Conservation (phyloP, 1,140 invertebrate genomes). For the Venustaconcha ellipsiformis region DNA sequence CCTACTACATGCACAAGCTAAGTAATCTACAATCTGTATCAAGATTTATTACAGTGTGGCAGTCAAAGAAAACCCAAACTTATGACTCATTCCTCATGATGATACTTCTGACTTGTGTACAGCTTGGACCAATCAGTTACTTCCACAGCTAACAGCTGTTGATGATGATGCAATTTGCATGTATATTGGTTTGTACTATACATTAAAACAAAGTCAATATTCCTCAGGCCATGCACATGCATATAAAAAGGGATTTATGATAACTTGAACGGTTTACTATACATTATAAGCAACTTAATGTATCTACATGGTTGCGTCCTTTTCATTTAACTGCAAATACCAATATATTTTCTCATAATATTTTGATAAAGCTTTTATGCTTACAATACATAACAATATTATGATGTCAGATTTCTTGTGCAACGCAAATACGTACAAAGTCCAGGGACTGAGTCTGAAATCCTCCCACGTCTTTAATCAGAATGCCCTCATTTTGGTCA, state of each 20-base stretch:
- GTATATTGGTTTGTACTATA: not conserved
- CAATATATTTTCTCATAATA: not conserved
- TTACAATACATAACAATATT: not conserved
- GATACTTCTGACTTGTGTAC: no score
- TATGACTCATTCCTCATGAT: no score
- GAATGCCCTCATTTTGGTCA: constrained; percentile 49
- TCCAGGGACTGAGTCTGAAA: constrained; percentile 33
- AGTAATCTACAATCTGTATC: no score
- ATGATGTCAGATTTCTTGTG: not conserved
- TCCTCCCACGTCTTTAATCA: constrained; percentile 34
- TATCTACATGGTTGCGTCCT: not conserved
- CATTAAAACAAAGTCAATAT: not conserved
- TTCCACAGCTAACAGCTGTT: no score
- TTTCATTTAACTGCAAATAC: not conserved
- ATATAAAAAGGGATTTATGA: not conserved
- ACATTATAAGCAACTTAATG: no score
- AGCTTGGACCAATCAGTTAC: no score
- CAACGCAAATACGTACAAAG: constrained; percentile 42
- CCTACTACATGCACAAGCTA: no score
- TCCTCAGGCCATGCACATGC: not conserved
- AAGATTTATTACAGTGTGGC: no score
- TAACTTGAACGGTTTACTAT: not conserved
- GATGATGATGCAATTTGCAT: no score
- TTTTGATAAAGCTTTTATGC: not conserved
- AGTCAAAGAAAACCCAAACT: no score